Evolutionary conservation across 1,140 invertebrate species (phyloP).

Genomic region (Delia radicum): DNA sequence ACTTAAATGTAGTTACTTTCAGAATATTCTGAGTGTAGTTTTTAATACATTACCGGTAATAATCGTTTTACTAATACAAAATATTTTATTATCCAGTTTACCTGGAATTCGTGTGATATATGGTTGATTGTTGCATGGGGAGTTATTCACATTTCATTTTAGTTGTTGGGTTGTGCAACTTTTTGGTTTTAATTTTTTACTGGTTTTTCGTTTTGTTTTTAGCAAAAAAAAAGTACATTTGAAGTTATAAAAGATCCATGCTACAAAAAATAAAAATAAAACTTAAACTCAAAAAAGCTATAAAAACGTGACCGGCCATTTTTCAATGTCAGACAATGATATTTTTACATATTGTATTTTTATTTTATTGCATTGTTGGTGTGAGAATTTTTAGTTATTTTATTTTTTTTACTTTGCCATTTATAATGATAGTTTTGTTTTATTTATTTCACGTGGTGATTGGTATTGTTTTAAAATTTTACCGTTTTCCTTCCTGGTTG

Average conservation of each 20-base stretch:
- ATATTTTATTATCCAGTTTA: too few relatives aligned
- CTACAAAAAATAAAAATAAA: slow-evolving; percentile 27
- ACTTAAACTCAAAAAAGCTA: slow-evolving; percentile 33
- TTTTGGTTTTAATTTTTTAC: not conserved
- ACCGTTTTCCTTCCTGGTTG: slow-evolving; percentile 26
- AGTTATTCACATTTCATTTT: not conserved
- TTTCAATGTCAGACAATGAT: slow-evolving; percentile 55
- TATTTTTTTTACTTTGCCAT: not conserved
- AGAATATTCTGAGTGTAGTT: too few relatives aligned
- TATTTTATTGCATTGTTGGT: slow-evolving; percentile 3
- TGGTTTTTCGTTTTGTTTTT: not conserved
- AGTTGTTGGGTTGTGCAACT: too few relatives aligned
- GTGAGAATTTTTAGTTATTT: slow-evolving; percentile 8
- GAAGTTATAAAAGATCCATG: not conserved
- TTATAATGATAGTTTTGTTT: not conserved
- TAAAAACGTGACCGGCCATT: slow-evolving; percentile 57
- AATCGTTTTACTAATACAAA: too few relatives aligned
- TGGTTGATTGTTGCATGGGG: not conserved
- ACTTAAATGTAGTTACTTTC: too few relatives aligned
- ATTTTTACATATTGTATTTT: slow-evolving; percentile 27
- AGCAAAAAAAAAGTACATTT: not conserved
- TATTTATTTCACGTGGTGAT: slow-evolving; percentile 23
- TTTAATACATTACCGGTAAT: too few relatives aligned
- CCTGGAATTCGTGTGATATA: too few relatives aligned
- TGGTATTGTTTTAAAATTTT: slow-evolving; percentile 30